Percentiles rank a stretch among this genome's conserved stretches.
These are phyloP conservation scores for Drosophila sp. DNA, from an alignment of 1,140 invertebrate species.

Conservation along the genomic window DNA sequence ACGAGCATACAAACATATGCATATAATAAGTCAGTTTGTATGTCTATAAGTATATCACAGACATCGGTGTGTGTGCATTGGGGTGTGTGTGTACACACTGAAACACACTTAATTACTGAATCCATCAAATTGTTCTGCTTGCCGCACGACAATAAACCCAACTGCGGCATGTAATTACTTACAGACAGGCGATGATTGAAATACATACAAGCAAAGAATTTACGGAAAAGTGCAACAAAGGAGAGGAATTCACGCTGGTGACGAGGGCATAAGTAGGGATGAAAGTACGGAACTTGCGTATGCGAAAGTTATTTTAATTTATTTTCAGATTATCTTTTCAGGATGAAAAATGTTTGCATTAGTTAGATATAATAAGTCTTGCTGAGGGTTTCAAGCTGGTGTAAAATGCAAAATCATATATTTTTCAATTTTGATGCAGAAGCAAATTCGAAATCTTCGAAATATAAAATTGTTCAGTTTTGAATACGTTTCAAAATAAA, in stretches of 20 bases:
- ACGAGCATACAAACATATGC: not conserved
- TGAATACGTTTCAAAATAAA: too few species aligned
- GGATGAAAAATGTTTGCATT: too few species aligned
- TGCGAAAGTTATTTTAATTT: not conserved
- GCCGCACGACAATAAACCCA: constrained; percentile 45
- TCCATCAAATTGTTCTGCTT: constrained; percentile 70
- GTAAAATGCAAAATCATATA: too few species aligned
- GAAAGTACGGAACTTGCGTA: not conserved
- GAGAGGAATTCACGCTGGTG: not conserved
- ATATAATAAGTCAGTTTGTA: constrained; percentile 16
- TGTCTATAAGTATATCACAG: constrained; percentile 38
- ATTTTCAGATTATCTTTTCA: too few species aligned
- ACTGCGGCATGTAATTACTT: constrained; percentile 25
- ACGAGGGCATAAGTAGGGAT: not conserved
- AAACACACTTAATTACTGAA: constrained; percentile 63
- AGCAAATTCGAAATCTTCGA: too few species aligned
- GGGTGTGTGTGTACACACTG: constrained; percentile 17
- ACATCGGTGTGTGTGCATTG: not conserved
- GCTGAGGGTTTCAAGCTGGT: too few species aligned
- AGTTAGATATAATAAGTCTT: too few species aligned
- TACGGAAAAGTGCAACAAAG: not conserved
- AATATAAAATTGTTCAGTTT: too few species aligned
- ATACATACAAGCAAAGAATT: constrained; percentile 21
- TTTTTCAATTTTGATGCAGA: too few species aligned
- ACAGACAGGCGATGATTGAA: constrained; percentile 4